These are phyloP conservation scores for Nebria salina DNA, from an alignment of 2,888 invertebrate species.

Conservation along the genomic window DNA sequence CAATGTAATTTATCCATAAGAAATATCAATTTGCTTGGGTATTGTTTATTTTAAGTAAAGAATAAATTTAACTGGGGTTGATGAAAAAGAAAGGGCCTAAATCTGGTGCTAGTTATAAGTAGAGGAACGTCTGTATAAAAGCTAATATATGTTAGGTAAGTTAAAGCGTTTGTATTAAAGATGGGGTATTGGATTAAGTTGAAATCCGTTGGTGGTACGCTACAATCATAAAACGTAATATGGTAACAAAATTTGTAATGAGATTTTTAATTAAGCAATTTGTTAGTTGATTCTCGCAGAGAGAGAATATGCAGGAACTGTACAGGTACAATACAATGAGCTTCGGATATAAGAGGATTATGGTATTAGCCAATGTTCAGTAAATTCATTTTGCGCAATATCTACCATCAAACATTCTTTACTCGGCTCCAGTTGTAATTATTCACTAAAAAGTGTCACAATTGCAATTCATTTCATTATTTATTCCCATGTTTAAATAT, in stretches of 20 bases:
- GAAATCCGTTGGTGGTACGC: conserved; percentile 21
- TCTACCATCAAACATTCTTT: conserved; percentile 38
- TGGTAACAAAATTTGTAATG: conserved; percentile 36
- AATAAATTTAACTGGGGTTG: too few species aligned
- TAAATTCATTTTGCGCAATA: conserved; percentile 41
- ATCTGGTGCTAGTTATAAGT: neutral
- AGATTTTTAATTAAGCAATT: conserved; percentile 42
- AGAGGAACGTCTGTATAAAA: neutral
- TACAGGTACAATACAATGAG: conserved; percentile 17
- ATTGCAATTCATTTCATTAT: neutral
- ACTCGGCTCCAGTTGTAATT: conserved; percentile 20
- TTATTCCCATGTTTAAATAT: too few species aligned
- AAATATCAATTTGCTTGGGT: too few species aligned
- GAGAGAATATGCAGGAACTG: conserved; percentile 9
- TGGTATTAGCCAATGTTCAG: conserved; percentile 35
- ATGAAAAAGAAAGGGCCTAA: too few species aligned
- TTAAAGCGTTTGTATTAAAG: conserved; percentile 11
- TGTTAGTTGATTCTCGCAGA: conserved; percentile 25
- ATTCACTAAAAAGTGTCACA: conserved; percentile 8
- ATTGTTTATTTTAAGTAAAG: too few species aligned
- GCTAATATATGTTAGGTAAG: neutral
- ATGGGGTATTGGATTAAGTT: neutral
- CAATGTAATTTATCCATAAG: too few species aligned
- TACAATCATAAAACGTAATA: conserved; percentile 32
- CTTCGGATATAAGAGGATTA: conserved; percentile 39